These are phyloP conservation scores for Athene noctua DNA, from an alignment of 2,113 vertebrate species.

Conservation along the genomic window DNA sequence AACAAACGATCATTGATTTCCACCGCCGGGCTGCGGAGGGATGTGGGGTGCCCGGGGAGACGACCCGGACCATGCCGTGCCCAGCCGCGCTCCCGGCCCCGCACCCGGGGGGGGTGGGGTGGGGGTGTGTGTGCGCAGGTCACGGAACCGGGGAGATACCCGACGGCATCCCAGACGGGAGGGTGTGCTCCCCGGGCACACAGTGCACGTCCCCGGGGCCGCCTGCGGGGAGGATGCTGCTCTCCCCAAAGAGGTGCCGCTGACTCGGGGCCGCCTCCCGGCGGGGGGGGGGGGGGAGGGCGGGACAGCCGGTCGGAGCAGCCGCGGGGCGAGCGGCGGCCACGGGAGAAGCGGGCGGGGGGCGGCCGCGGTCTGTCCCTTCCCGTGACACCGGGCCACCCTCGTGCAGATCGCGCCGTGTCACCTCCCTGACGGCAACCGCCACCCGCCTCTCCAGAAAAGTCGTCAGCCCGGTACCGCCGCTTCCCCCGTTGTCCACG, in stretches of 20 bases:
- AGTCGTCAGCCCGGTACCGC: constrained; percentile 59
- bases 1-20: constrained; percentile 18
- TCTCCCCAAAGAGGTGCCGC: not conserved
- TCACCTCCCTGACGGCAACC: constrained; percentile 43
- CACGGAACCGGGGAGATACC: not conserved
- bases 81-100: not conserved
- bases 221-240: not conserved
- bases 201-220: not conserved
- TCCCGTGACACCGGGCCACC: constrained; percentile 23
- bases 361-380: not conserved
- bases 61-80: no score
- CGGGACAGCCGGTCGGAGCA: not conserved
- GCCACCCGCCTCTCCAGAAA: constrained; percentile 36
- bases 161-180: not conserved
- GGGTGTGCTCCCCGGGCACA: no score
- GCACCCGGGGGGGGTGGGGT: no score
- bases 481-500: constrained; percentile 60
- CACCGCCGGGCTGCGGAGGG: not conserved
- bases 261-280: no score
- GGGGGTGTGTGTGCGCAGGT: accelerated
- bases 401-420: not conserved
- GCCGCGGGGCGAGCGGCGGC: not conserved
- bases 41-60: not conserved
- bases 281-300: not conserved
- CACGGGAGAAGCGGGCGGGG: not conserved